Evolutionary conservation across 2,888 invertebrate species (phyloP).

Genomic region (Nemotelus nigrinus): DNA sequence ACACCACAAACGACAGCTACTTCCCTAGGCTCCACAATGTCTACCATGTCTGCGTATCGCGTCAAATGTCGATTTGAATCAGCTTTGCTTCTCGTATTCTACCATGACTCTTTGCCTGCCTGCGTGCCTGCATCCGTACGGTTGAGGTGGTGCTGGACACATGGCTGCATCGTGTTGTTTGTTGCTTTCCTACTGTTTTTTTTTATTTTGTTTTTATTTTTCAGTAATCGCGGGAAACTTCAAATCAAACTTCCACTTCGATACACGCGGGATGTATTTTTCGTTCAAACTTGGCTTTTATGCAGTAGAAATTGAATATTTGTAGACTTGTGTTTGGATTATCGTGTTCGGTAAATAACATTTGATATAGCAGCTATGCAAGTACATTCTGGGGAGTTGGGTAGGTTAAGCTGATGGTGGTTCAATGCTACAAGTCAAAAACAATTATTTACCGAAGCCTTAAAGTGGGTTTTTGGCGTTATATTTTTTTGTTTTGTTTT

Average conservation of each 20-base stretch:
- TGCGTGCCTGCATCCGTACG: background rate
- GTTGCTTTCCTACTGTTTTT: background rate
- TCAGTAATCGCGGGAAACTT: slow-evolving; percentile 13
- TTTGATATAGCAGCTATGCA: background rate
- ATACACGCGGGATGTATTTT: background rate
- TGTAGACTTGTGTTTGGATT: slow-evolving; percentile 4
- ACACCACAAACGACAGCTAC: no score
- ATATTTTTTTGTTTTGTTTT: no score
- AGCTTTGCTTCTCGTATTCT: no score
- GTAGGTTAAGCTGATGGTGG: background rate
- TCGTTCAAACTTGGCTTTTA: no score
- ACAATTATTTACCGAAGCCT: background rate
- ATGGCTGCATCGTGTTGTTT: background rate
- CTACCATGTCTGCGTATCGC: background rate
- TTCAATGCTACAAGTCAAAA: background rate
- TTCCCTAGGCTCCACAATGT: slow-evolving; percentile 10
- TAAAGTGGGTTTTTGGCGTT: background rate
- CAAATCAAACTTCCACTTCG: slow-evolving; percentile 6
- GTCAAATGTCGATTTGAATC: no score
- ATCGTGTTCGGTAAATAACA: slow-evolving; percentile 1
- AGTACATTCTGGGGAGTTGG: no score
- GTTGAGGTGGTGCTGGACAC: background rate
- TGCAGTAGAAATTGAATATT: no score
- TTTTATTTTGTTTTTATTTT: background rate
- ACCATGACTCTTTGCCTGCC: no score